Evolutionary conservation across 2,113 vertebrate species (phyloP).

Genomic region (Tringa solitaria): DNA sequence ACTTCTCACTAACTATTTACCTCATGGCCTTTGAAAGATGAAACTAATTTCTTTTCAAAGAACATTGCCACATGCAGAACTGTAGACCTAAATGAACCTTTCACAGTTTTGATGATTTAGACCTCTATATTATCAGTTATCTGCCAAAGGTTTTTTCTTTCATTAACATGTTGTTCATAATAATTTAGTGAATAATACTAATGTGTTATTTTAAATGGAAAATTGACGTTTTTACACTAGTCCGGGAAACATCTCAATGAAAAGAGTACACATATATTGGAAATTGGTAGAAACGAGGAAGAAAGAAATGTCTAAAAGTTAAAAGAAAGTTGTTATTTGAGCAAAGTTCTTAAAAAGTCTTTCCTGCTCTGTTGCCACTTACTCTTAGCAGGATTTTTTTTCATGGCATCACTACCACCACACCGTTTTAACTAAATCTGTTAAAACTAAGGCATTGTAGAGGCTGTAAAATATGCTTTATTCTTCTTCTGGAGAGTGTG

Average conservation of each 20-base stretch:
- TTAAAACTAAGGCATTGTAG: not conserved
- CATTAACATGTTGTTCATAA: not conserved
- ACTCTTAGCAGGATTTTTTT: not conserved
- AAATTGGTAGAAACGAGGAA: not conserved
- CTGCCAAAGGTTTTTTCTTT: not conserved
- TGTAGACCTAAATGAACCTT: not conserved
- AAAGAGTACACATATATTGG: not conserved
- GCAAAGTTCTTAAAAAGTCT: too few species aligned
- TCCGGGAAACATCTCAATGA: not conserved
- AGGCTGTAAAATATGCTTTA: not conserved
- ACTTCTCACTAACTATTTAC: not conserved
- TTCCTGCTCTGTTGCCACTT: not conserved
- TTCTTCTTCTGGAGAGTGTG: not conserved
- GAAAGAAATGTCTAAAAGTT: not conserved
- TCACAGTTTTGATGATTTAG: not conserved
- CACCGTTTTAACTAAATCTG: not conserved
- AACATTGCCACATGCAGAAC: not conserved
- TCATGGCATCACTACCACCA: not conserved
- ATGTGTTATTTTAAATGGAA: not conserved
- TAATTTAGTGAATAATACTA: not conserved
- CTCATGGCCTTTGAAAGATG: not conserved
- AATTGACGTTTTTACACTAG: not conserved
- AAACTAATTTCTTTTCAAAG: not conserved
- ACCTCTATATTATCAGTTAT: not conserved
- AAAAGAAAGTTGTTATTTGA: not conserved